Evolutionary conservation across 2,797 vertebrate species (phyloP), one percentile per base, ranked within the genome.

Genomic region (Rhinichthys osculus): DNA sequence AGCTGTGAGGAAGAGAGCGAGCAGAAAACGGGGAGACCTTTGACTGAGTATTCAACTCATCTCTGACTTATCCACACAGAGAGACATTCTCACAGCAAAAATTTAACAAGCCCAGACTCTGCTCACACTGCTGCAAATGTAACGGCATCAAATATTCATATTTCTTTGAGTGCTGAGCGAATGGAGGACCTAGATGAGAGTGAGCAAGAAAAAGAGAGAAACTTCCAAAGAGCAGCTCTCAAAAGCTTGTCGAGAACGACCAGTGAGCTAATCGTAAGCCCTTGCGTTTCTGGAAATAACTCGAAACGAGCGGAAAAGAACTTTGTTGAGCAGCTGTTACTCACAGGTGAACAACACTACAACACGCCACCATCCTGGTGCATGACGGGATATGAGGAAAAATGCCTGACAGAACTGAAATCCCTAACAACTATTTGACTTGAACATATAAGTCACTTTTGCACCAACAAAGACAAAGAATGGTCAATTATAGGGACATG

Each of bases 91-190:
- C 90, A 88, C 79, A 78, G 89, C 91, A 91, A 67, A 38, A 77
- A 81, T 88, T 89, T 85, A 80, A 85, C 59, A 87, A 81, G 81
- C 42, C 69, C 73, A 85, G 82, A 92, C 81, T 88, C 89, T 88
- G 88, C 85, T 89, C 81, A 84, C 86, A 89, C 93, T 92, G 90
- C 88, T 91, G 88, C 90, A 84, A 92, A 91, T 92, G 91, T 76
- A 92, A 69, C 72, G 2, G 83, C 62, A 94, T 95, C 87, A 95
- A 95, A 94, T 93, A 94, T 95, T 95, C 90, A 95, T 95, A 92
- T 95, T 94, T 95, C 91, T 95, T 87, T 94, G 93, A 95, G 95
- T 95, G 94, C 93, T 67, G 90, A 92, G 93, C 91, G 91, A 92
- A 95, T 93, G 92, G 90, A 91, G 91, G 93, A 91, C 92, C 93